Conservation (phyloP, 1,140 invertebrate species). For the Probaryconus sp. region DNA sequence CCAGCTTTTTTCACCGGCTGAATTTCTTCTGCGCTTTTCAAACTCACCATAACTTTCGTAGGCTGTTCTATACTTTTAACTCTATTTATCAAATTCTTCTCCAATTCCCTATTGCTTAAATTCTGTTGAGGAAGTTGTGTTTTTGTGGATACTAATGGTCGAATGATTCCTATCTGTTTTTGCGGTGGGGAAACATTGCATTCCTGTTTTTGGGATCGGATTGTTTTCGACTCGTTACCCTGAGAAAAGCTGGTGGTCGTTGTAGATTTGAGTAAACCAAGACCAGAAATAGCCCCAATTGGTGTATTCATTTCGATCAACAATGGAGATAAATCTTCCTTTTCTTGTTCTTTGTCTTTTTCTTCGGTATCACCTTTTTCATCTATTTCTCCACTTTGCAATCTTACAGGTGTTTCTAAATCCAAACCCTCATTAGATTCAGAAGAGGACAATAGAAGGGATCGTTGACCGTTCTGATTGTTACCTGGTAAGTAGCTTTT, state of each 20-base stretch:
- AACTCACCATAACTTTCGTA: conserved; percentile 78
- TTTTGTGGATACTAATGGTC: conserved; percentile 79
- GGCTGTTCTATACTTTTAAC: conserved; percentile 81
- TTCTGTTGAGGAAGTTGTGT: conserved; percentile 73
- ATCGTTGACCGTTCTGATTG: conserved; percentile 69
- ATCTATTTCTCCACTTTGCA: conserved; percentile 38
- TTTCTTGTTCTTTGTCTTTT: conserved; percentile 28
- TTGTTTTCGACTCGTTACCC: conserved; percentile 70
- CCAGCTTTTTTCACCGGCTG: conserved; percentile 72
- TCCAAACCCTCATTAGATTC: conserved; percentile 34
- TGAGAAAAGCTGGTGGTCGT: conserved; percentile 62
- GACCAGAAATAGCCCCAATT: conserved; percentile 68
- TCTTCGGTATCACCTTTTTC: conserved; percentile 8
- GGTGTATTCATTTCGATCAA: conserved; percentile 58
- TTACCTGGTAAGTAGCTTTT: conserved; percentile 78
- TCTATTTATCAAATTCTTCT: conserved; percentile 85
- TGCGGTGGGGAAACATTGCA: conserved; percentile 69
- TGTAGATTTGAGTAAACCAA: conserved; percentile 66
- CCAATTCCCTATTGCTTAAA: conserved; percentile 82
- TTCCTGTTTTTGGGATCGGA: conserved; percentile 69
- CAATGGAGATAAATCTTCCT: conserved; percentile 44
- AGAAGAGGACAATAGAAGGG: conserved; percentile 6
- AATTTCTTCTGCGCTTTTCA: conserved; percentile 76
- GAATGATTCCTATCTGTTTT: conserved; percentile 81
- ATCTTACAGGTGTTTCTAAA: no score